phyloP scores from a whole-genome alignment of 2,888 invertebrate species.

The Cantharis flavilabris region DNA sequence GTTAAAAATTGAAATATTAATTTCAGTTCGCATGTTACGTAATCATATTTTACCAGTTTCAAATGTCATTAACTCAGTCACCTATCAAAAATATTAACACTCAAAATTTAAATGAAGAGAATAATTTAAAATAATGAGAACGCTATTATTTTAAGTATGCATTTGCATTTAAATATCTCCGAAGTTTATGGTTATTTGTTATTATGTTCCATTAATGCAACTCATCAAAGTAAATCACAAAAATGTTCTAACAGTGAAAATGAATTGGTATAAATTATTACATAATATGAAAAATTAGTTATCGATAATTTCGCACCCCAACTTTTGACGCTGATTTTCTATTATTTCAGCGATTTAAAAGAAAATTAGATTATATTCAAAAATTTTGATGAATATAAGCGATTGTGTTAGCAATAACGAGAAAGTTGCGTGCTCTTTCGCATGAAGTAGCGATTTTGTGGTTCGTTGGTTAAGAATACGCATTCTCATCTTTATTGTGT shows the following conservation, averaged over 20 bases:
- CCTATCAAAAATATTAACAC: neutral
- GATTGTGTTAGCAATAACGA: slow-evolving; percentile 11
- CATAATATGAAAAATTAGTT: neutral
- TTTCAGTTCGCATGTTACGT: neutral
- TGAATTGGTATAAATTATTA: neutral
- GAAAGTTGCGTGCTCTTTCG: slow-evolving; percentile 16
- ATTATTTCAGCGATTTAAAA: neutral
- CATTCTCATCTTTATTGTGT: slow-evolving; percentile 14
- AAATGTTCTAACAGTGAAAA: neutral
- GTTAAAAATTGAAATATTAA: neutral
- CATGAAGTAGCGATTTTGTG: slow-evolving; percentile 13
- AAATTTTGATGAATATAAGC: neutral
- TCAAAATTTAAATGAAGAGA: neutral
- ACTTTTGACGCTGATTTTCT: neutral
- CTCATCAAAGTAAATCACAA: neutral
- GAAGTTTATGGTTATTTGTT: neutral
- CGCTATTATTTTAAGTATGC: neutral
- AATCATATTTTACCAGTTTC: neutral
- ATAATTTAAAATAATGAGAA: neutral
- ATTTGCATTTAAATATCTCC: neutral
- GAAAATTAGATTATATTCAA: neutral
- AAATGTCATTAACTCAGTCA: neutral
- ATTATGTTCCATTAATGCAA: neutral
- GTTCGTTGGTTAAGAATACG: slow-evolving; percentile 15
- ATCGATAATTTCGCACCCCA: neutral